Evolutionary conservation across 2,797 vertebrate genomes (phyloP), one percentile per base, ranked within the genome.

Genomic region (Trematomus bernacchii): DNA sequence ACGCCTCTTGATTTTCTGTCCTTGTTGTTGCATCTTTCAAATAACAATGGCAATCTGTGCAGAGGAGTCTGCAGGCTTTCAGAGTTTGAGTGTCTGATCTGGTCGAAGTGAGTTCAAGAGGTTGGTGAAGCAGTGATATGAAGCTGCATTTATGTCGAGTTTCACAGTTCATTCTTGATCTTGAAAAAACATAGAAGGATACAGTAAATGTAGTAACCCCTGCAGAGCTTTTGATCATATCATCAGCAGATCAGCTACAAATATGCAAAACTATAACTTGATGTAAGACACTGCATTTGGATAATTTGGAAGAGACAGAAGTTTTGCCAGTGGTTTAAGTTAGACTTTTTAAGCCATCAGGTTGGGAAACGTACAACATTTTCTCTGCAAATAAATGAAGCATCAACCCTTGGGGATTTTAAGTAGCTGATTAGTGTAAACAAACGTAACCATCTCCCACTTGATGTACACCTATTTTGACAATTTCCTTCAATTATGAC

Each of bases 1-100:
- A 89, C 79, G 83, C 88, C 87, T 80, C 77, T 73, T 43, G 71
- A 70, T 60, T 73, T 44, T 67, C 53, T 44, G 52, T 53, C 51
- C 55, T 58, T 7, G 71, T 57, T 72, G 69, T 78, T 51, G 75
- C 18, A 55, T 78, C 51, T n/a, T 21, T 82, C 46, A 63, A 71
- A 80, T 61, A 66, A 83, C 67, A 71, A 64, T n/a, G 68, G 75
- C 46, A 47, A 73, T 78, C 73, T 83, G 66, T 67, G 66, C 72
- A 2, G 54, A 71, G 64, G 3, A 2, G 10, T 47, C 58, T 66
- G 68, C 37, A 8, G 21, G 13, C 53, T n/a, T 30, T 42, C 21
- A 40, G 42, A 21, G 44, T 50, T 18, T 46, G 55, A 80, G 44
- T 55, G 66, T 46, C 2, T 57, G 67, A 72, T 40, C 33, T 15